Percentiles rank a stretch among this genome's conserved stretches.
Evolutionary conservation across 2,797 vertebrate genomes (phyloP).

Genomic region (Mus minutoides): DNA sequence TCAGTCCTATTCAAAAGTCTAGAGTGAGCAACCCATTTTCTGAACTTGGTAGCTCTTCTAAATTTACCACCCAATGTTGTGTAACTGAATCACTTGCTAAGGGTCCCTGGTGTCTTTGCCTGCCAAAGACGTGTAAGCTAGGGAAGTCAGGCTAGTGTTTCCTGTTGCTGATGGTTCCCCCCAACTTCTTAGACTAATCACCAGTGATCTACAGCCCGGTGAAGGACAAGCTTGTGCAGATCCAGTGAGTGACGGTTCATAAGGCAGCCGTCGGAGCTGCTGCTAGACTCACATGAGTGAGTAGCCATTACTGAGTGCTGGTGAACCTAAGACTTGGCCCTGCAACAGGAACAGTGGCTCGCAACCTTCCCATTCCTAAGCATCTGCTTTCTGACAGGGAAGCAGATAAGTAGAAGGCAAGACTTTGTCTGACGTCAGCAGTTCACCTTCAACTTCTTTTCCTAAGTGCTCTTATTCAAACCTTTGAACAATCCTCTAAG

Average conservation of each 20-base stretch:
- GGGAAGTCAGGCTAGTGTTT: not conserved
- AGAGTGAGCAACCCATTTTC: not conserved
- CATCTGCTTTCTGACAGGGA: not conserved
- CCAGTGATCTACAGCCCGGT: not conserved
- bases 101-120: not conserved
- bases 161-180: not conserved
- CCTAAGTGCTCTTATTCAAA: not conserved
- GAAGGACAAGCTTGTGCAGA: not conserved
- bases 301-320: not conserved
- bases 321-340: not conserved
- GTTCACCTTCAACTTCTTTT: not conserved
- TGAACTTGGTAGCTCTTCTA: not conserved
- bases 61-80: not conserved
- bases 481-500: not conserved
- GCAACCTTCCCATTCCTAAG: not conserved
- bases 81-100: not conserved
- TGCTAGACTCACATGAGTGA: accelerated
- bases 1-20: not conserved
- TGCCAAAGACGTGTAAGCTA: not conserved
- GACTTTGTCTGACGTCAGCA: not conserved
- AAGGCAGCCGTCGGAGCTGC: not conserved
- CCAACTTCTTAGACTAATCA: not conserved
- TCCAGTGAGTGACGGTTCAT: not conserved
- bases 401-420: not conserved
- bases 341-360: no score